Evolutionary conservation across 2,797 vertebrate genomes (phyloP), one percentile per base, ranked within the genome.

Genomic region (Sebastes oblongus): DNA sequence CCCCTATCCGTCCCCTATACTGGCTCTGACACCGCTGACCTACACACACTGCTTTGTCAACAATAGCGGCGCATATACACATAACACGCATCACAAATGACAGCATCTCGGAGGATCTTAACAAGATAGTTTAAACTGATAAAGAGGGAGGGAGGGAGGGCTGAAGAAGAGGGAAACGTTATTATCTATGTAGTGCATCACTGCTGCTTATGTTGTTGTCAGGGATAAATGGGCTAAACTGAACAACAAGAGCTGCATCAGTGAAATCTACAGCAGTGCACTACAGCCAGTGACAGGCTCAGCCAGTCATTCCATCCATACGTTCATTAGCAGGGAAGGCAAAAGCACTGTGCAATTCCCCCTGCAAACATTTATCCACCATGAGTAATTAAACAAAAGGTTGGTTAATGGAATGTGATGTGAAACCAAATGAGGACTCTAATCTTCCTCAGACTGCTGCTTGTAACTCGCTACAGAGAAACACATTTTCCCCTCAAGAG

Each of bases 11-110:
- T 93, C 91, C 93, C 86, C 85, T 89, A n/a, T 0, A 27, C 84
- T 11, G 7, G 74, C 74, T 80, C 2, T 60, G 86, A 82, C 88
- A 78, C 83, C 7, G 18, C 78, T 66, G 85, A 92, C 92, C 91
- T 75, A 82, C 85, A 66, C 87, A 86, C 86, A 91, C 67, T 89
- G 92, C 93, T 92, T 89, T 90, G 89, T 93, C 93, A 94, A 92
- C 91, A 93, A 39, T 29, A 61, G 72, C 55, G 3, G 34, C 85
- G 67, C 84, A 77, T 64, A 65, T 52, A 52, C 50, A 52, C 50
- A 52, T n/a, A 52, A 52, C 74, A 69, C 78, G 29, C 76, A 75
- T 84, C 71, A 81, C 83, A 88, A 70, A 81, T 76, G 83, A 91
- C 80, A 67, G 80, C 85, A 72, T 83, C 82, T 80, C 52, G 0